Evolutionary conservation across 64 coral and sea anemone genomes (phyloP).

Genomic region (Stichodactyla helianthus): DNA sequence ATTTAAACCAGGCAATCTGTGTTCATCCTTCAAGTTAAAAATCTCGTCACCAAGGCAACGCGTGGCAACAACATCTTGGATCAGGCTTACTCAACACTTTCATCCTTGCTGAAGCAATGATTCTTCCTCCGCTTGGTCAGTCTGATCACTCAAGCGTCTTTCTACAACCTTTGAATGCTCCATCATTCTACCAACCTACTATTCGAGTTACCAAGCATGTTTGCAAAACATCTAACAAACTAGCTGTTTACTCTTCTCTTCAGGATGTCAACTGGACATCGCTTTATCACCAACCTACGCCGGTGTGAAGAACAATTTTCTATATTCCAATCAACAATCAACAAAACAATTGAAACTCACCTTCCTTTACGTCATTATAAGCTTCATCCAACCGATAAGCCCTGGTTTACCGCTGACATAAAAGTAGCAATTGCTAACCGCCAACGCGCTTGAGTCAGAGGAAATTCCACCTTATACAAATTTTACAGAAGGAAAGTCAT

Average conservation of each 20-base stretch:
- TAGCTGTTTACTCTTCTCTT: background rate
- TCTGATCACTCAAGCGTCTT: background rate
- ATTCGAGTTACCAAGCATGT: background rate
- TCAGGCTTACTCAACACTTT: background rate
- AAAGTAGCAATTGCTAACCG: no score
- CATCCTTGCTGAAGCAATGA: background rate
- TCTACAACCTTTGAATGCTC: background rate
- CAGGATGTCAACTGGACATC: background rate
- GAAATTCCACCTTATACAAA: no score
- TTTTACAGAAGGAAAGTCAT: background rate
- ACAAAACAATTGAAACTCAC: no score
- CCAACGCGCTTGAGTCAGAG: no score
- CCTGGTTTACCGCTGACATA: no score
- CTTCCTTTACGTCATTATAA: no score
- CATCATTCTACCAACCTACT: background rate
- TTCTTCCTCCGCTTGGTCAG: background rate
- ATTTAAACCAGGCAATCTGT: constrained; percentile 5
- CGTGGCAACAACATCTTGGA: constrained; percentile 12
- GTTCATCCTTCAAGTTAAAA: constrained; percentile 28
- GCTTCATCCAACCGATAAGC: no score
- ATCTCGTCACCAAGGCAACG: constrained; percentile 38
- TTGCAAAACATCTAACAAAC: background rate
- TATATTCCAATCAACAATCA: no score
- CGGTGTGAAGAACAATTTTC: no score
- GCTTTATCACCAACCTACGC: no score